phyloP scores from a whole-genome alignment of 2,797 vertebrate genomes.

The Emys orbicularis region DNA sequence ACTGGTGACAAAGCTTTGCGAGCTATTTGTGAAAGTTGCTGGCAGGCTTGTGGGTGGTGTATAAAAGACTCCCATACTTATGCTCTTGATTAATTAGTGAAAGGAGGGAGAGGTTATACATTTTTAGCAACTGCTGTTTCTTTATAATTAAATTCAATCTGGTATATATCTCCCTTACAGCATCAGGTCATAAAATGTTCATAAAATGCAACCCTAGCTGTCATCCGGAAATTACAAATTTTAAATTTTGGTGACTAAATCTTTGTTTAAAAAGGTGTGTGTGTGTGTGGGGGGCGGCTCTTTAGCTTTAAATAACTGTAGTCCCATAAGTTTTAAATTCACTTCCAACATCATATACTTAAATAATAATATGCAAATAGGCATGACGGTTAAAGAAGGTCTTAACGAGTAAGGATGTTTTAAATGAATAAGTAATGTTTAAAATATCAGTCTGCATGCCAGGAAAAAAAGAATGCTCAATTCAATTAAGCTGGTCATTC shows the following conservation, averaged over 20 bases:
- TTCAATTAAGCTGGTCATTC: slow-evolving; percentile 70
- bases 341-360: slow-evolving; percentile 41
- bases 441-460: slow-evolving; percentile 56
- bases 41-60: background rate
- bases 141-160: slow-evolving; percentile 45
- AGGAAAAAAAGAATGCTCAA: slow-evolving; percentile 49
- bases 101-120: background rate
- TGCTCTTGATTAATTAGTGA: slow-evolving; percentile 30
- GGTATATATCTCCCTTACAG: slow-evolving; percentile 3
- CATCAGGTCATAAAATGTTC: slow-evolving; percentile 19
- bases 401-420: slow-evolving; percentile 50
- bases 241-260: slow-evolving; percentile 2
- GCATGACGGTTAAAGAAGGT: slow-evolving; percentile 56
- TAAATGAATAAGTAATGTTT: slow-evolving; percentile 55
- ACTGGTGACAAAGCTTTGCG: background rate
- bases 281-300: background rate
- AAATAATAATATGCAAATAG: slow-evolving; percentile 67
- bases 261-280: background rate
- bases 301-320: slow-evolving; percentile 39
- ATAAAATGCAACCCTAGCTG: background rate
- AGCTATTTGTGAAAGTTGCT: background rate
- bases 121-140: slow-evolving; percentile 22
- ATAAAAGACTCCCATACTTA: background rate
- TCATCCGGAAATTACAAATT: slow-evolving; percentile 19
- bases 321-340: slow-evolving; percentile 22